A percentile compares a stretch with the other conserved stretches of the same genome.
Conservation (phyloP, 2,113 vertebrate species). For the Ramphastos sulfuratus region DNA sequence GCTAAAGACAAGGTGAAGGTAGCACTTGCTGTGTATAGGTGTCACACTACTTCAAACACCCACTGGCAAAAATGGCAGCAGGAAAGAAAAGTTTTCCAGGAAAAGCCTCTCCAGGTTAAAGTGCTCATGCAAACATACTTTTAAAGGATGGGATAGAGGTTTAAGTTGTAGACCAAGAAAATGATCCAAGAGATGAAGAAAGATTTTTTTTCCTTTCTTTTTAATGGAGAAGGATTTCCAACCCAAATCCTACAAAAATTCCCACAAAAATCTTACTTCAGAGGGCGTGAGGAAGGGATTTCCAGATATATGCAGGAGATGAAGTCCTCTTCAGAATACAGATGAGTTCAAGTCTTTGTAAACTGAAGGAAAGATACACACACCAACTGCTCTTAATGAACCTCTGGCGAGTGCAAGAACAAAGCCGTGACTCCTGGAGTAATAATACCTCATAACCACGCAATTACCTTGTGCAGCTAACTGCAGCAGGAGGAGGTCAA, state of each 20-base stretch:
- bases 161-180: background rate
- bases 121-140: background rate
- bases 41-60: background rate
- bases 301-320: background rate
- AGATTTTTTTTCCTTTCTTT: background rate
- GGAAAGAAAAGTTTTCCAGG: background rate
- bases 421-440: background rate
- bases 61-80: background rate
- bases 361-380: background rate
- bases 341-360: background rate
- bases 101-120: background rate
- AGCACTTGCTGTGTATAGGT: background rate
- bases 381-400: background rate
- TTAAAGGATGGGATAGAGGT: background rate
- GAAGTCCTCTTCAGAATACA: background rate
- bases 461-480: constrained; percentile 45
- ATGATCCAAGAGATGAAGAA: background rate
- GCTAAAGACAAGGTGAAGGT: background rate
- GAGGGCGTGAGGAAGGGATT: background rate
- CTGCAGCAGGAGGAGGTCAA: constrained; percentile 30
- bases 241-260: background rate
- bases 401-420: background rate
- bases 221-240: background rate
- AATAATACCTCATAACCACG: background rate
- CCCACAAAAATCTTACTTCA: background rate